Evolutionary conservation across 2,113 vertebrate species (phyloP), one percentile per base, ranked within the genome.

Genomic region (Tautogolabrus adspersus): DNA sequence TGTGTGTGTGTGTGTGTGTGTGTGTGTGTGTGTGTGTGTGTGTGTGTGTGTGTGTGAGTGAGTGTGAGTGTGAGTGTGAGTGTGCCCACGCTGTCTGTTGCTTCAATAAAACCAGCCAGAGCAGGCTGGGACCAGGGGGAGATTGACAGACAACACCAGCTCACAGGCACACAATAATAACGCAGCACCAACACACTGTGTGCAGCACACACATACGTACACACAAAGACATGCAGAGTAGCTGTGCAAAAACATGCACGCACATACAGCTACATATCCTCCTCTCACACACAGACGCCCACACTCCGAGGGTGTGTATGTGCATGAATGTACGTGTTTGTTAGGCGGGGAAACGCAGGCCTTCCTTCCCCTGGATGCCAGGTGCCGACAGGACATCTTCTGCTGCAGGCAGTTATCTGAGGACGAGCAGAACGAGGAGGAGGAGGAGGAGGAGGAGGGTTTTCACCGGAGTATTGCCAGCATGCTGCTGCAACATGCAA

Each of bases 391-490:
- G 91, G 92, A 93, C 88, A 89, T 88, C 83, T 90, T 88, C 84
- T 82, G 90, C 91, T 90, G 77, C 78, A 90, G 92, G 92, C 91
- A 83, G 88, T 91, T 90, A 92, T 93, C 91, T 91, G 85, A 91
- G 88, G 89, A 90, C 82, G 75, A 86, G 85, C 64, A 66, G 83
- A 85, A 83, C 69, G 59, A 74, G 77, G 38, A 69, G 58, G 60
- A 18, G 58, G 60, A 18, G 86, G 77, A 23, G 64, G 69, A 61
- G 56, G 72, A 30, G 54, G 44, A 56, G 57, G 54, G 22, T 75
- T 79, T 68, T 11, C 73, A 81, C 80, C 15, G 49, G 70, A 85
- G 88, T 75, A 72, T 68, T 88, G 86, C 69, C 72, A 82, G 54
- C 72, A 78, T 60, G 72, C 84, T 81, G 86, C 87, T 57, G 74